A percentile compares a stretch with the other conserved stretches of the same genome.
phyloP scores from a whole-genome alignment of 1,140 invertebrate species.

The Lineus longissimus region DNA sequence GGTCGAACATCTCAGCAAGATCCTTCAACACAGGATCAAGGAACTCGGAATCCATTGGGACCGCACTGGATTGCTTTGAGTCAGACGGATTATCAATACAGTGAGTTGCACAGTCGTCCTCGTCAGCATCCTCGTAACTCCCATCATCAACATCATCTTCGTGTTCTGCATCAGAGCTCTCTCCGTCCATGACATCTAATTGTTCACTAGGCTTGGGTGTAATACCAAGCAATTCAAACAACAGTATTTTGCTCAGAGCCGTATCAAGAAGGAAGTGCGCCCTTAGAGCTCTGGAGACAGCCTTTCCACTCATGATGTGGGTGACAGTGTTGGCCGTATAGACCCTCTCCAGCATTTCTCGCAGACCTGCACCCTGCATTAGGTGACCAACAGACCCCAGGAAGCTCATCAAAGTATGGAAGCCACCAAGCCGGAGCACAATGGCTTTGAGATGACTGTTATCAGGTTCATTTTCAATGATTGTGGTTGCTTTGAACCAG shows the following conservation, averaged over 20 bases:
- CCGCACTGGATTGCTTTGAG: too few species aligned
- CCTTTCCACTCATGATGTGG: constrained; percentile 50
- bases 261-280: constrained; percentile 43
- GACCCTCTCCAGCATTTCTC: constrained; percentile 22
- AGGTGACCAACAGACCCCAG: constrained; percentile 28
- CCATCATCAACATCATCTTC: too few species aligned
- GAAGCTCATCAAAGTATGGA: constrained; percentile 32
- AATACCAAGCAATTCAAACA: too few species aligned
- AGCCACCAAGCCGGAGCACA: constrained; percentile 23
- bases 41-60: too few species aligned
- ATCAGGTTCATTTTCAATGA: constrained; percentile 15
- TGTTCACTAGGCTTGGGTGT: too few species aligned
- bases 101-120: too few species aligned
- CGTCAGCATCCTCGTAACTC: too few species aligned
- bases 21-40: too few species aligned
- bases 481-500: constrained; percentile 28
- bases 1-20: background rate
- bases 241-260: constrained; percentile 12
- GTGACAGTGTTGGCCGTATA: constrained; percentile 32
- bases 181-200: background rate
- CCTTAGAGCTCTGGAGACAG: constrained; percentile 48
- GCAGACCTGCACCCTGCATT: constrained; percentile 26
- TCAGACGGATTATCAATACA: too few species aligned
- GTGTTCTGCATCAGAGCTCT: background rate
- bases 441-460: constrained; percentile 15